Evolutionary conservation across 2,113 vertebrate genomes (phyloP), one percentile per base, ranked within the genome.

Genomic region (Oncorhynchus nerka): DNA sequence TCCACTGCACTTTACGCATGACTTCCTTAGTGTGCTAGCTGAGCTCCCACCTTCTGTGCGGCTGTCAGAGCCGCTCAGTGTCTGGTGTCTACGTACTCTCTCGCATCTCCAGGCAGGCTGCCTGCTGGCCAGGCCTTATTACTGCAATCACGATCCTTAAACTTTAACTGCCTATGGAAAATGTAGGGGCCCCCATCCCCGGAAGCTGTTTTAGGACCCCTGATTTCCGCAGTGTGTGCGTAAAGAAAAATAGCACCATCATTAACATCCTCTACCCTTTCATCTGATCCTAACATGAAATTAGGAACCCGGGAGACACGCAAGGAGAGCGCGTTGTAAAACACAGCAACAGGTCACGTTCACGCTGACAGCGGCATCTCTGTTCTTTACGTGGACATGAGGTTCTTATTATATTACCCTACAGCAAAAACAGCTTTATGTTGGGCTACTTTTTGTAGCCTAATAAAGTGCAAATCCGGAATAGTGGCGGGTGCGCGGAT

Each of bases 251-350:
- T 24, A 61, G 4, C 12, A 34, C 64, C 3, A 26, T 90, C 79
- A 86, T 90, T 87, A 84, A 81, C 85, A 32, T 55, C 66, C 79
- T 75, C 55, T 65, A 73, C 77, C 67, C 86, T 91, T 91, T 92
- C 81, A 92, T 92, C 88, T 89, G 73, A 74, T 32, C 28, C 64
- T 76, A 82, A 70, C 45, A 70, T 89, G 82, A 85, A 90, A 87
- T 92, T 90, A 79, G 84, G 65, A 79, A 3, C 83, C 75, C 32
- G 39, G 68, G 80, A 85, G 82, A 85, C 86, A 88, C 87, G 85
- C 83, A 82, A 81, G 75, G 72, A 76, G 45, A 79, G 75, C 70
- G 61, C 68, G 69, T 85, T 81, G 75, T 90, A 89, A 90, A 87
- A 55, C n/a, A 30, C 80, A 74, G 82, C 89, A 85, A 85, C 86